Evolutionary conservation across 64 coral and sea anemone species (phyloP).

Genomic region (Montipora efflorescens): DNA sequence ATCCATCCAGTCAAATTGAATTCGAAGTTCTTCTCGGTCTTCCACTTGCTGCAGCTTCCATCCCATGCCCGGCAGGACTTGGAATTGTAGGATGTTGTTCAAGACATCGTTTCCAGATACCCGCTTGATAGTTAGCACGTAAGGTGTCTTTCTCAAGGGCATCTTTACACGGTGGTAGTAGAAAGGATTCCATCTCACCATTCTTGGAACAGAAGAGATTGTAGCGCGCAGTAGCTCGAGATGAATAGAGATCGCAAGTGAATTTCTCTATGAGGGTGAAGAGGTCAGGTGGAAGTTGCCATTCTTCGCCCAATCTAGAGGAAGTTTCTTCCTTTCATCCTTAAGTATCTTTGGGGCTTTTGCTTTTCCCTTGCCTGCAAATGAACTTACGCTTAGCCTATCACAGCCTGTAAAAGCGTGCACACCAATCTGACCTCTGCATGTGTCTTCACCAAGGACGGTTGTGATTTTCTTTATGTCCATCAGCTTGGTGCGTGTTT

Average conservation of each 20-base stretch:
- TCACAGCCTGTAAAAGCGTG: slow-evolving; percentile 59
- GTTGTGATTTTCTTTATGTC: neutral
- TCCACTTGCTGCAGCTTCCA: no score
- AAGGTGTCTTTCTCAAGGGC: no score
- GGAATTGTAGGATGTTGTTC: no score
- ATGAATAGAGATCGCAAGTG: neutral
- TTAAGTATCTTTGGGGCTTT: neutral
- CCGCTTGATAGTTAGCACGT: no score
- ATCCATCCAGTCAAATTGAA: no score
- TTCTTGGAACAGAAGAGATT: no score
- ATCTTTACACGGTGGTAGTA: no score
- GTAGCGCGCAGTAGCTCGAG: no score
- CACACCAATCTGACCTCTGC: slow-evolving; percentile 11
- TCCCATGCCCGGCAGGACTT: no score
- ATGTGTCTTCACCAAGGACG: neutral
- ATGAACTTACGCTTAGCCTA: slow-evolving; percentile 23
- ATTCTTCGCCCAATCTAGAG: neutral
- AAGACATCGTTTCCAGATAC: no score
- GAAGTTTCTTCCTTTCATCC: neutral
- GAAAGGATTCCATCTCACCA: no score
- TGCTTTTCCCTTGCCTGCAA: slow-evolving; percentile 45
- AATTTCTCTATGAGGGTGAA: neutral
- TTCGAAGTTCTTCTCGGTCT: no score
- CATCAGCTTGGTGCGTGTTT: neutral
- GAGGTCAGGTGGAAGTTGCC: neutral